phyloP scores from a whole-genome alignment of 2,888 invertebrate species.

The Branchipolynoe longqiensis region DNA sequence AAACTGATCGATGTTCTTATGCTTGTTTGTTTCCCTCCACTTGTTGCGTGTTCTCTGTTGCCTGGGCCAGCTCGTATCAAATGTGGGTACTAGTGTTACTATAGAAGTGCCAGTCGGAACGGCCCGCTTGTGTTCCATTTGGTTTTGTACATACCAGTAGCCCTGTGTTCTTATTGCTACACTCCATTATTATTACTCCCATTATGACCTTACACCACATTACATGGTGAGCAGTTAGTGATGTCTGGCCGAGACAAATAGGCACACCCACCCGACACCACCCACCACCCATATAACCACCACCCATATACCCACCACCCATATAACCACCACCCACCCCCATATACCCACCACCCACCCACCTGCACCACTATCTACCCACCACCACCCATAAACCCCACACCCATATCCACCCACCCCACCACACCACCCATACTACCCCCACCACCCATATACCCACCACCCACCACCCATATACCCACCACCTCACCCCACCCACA shows the following conservation, averaged over 20 bases:
- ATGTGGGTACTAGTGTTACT: conserved; percentile 52
- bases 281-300: too few relatives aligned
- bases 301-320: too few relatives aligned
- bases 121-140: conserved; percentile 34
- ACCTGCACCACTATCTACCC: too few relatives aligned
- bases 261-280: not conserved
- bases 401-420: too few relatives aligned
- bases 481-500: too few relatives aligned
- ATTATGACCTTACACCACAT: not conserved
- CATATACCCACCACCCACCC: too few relatives aligned
- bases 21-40: conserved; percentile 41
- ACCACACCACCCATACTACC: too few relatives aligned
- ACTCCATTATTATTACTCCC: conserved; percentile 29
- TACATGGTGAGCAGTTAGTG: conserved; percentile 21
- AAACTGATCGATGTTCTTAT: conserved; percentile 26
- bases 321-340: too few relatives aligned
- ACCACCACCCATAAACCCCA: too few relatives aligned
- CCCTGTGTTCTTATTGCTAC: not conserved
- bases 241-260: not conserved
- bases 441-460: too few relatives aligned
- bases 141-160: conserved; percentile 48
- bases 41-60: conserved; percentile 43
- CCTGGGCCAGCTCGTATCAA: conserved; percentile 41
- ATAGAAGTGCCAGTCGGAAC: conserved; percentile 35
- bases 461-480: too few relatives aligned